Evolutionary conservation across 2,113 vertebrate genomes (phyloP).

Genomic region (Lates calcarifer): DNA sequence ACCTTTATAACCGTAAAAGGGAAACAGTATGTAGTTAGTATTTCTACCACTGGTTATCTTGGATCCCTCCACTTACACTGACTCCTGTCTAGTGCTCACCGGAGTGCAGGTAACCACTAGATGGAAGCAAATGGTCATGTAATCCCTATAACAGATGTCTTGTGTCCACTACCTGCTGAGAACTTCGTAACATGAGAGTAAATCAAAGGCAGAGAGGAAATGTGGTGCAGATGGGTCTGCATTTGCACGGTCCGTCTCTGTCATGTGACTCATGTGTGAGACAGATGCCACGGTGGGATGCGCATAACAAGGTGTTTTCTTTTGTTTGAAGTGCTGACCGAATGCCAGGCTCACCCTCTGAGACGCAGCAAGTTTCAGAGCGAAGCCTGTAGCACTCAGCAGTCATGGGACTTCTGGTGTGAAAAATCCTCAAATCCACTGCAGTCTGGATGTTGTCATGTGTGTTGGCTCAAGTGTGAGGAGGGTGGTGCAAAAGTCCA

Average conservation of each 20-base stretch:
- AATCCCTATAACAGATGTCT: neutral
- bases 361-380: neutral
- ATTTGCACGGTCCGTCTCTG: neutral
- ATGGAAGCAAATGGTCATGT: constrained; percentile 45
- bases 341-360: too few relatives aligned
- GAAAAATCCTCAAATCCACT: neutral
- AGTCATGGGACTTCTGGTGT: neutral
- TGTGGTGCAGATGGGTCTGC: neutral
- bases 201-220: constrained; percentile 17
- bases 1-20: too few relatives aligned
- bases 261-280: neutral
- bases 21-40: too few relatives aligned
- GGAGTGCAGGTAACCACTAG: constrained; percentile 56
- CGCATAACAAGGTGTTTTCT: neutral
- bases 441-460: neutral
- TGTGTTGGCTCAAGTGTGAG: too few relatives aligned
- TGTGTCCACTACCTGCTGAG: neutral
- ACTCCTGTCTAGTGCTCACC: neutral
- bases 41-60: too few relatives aligned
- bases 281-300: neutral
- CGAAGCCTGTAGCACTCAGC: too few relatives aligned
- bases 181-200: neutral
- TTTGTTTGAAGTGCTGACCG: constrained; percentile 11
- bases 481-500: neutral
- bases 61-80: too few relatives aligned